phyloP scores from a whole-genome alignment of 2,797 vertebrate genomes.

The Hoplostethus atlanticus region DNA sequence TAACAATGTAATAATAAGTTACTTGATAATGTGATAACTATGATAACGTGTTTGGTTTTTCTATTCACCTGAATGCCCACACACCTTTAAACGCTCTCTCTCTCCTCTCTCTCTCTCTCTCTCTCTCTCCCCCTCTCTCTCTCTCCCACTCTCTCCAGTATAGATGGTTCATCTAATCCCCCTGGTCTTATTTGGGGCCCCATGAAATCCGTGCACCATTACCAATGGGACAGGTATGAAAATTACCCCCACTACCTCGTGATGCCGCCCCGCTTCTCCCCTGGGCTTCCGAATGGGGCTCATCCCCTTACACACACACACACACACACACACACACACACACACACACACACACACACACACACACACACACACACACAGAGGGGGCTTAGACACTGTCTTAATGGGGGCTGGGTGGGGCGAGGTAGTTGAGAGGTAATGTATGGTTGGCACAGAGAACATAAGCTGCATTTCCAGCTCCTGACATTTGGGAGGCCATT shows the following conservation, averaged over 20 bases:
- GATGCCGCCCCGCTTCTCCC: slow-evolving; percentile 36
- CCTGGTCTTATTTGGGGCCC: slow-evolving; percentile 66
- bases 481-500: too few species aligned
- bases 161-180: slow-evolving; percentile 57
- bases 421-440: too few species aligned
- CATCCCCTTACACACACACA: slow-evolving; percentile 31
- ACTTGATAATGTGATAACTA: too few species aligned
- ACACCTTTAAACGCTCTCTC: background rate
- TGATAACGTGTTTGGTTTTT: too few species aligned
- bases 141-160: slow-evolving; percentile 21
- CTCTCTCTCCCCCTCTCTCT: background rate
- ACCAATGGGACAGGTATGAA: slow-evolving; percentile 79
- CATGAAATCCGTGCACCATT: slow-evolving; percentile 67
- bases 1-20: too few species aligned
- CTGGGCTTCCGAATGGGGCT: slow-evolving; percentile 30
- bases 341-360: background rate
- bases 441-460: too few species aligned
- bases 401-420: too few species aligned
- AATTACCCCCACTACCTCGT: slow-evolving; percentile 61
- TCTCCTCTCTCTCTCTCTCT: background rate
- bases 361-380: too few species aligned
- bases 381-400: too few species aligned
- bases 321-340: slow-evolving; percentile 5
- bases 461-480: too few species aligned
- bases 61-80: background rate